Base-by-base conservation (phyloP, 2,888 invertebrate species). In the Chrysotoxum bicinctum region DNA sequence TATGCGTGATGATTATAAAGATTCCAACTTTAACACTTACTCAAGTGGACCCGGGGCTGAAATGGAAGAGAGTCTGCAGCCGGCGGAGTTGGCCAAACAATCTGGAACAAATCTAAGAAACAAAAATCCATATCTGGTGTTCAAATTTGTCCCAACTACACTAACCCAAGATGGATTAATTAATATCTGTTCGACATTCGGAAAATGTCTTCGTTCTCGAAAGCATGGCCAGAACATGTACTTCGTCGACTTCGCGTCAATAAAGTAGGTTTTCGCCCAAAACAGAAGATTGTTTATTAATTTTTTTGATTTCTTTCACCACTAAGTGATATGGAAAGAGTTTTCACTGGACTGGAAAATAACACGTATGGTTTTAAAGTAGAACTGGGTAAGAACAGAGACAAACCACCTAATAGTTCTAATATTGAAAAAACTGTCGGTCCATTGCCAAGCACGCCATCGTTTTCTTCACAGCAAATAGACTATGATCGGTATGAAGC, bases 241-340 rank as follows among this genome's bases (percentile, higher is more conserved):
- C 16, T 84, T 76, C 40, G 45, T 84, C 14, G 60, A 84, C 40
- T 76, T 80, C 54, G 60, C 60, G 4, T 48, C 75, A 10, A 19
- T 84, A 2, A 84, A 84, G 84, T 84, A 80, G 5, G 75, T 43
- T 54, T 58, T 9, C 32, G 10, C 7, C 2, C 5, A 21, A 16
- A 3, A 30, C 5, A 4, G 0, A 16, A 3, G 2, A 19, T 7
- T 3, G 9, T 3, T 14, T n/a, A 19, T 26, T 23, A 10, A 48
- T 60, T 32, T 14, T 8, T 35, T 45, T 60, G 0, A 26, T 35
- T 48, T 30, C 16, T 14, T 10, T 8, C 16, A 10, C 23, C 10
- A 19, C 68, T n/a, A 19, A 89, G 89, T 30, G 89, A 89, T 37
- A 88, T 89, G 89, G 89, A 89, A 45, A 78, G 87, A 3, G 87